These are phyloP conservation scores for Calidris pygmaea DNA, from an alignment of 2,113 vertebrate genomes.

Conservation along the genomic window DNA sequence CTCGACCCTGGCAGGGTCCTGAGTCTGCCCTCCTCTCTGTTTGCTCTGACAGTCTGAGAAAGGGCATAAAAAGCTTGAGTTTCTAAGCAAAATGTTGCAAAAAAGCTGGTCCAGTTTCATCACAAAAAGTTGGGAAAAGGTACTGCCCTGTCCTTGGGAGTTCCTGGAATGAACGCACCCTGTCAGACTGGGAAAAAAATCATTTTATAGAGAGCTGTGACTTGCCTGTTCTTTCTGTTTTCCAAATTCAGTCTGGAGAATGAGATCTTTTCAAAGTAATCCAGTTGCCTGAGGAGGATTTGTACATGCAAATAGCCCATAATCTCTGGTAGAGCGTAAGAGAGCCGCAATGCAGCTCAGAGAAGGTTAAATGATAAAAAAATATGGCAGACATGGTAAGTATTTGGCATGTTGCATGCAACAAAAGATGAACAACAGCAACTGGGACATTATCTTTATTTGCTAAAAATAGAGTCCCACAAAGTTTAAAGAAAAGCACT, in stretches of 20 bases:
- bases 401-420: conserved; percentile 60
- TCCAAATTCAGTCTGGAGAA: neutral
- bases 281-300: neutral
- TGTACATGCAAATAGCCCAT: neutral
- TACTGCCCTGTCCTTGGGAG: neutral
- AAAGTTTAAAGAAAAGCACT: conserved; percentile 53
- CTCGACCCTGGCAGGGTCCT: neutral
- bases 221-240: neutral
- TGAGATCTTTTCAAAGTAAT: neutral
- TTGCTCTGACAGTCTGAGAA: neutral
- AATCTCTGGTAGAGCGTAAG: neutral
- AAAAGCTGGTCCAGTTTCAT: neutral
- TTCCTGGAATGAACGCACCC: neutral
- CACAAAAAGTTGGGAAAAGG: neutral
- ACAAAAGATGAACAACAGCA: conserved; percentile 72
- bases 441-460: conserved; percentile 69
- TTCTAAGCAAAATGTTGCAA: neutral
- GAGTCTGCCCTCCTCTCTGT: neutral
- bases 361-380: conserved; percentile 46
- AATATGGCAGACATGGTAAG: conserved; percentile 63
- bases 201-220: neutral
- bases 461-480: conserved; percentile 62
- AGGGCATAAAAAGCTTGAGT: neutral
- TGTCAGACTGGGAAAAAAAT: neutral
- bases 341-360: neutral